Base-by-base conservation (phyloP, 2,113 vertebrate genomes). In the Caretta caretta region DNA sequence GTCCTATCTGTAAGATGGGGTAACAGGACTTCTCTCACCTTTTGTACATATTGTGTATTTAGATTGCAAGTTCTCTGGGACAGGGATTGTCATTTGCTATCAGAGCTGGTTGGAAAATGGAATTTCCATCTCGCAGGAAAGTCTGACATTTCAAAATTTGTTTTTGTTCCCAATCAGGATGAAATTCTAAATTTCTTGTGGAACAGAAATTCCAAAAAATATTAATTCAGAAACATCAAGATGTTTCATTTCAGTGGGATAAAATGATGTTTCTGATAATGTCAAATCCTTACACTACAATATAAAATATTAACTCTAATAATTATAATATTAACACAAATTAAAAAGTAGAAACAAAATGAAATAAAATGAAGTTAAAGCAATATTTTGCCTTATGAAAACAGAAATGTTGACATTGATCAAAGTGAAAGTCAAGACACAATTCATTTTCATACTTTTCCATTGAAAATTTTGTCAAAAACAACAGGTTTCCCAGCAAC, bases 391-490 rank as follows among this genome's bases (percentile, higher is more conserved):
- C 72, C 72, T 46, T 25, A 25, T 22, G 20, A 76, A 76, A 38
- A 76, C 20, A 76, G 11, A 46, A 76, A 42, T 35, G 78, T 69
- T 59, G 72, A 59, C 72, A 86, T 69, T 5, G 19, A 29, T 5
- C 76, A 88, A 78, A 93, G 8, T 27, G 49, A 14, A 65, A 62
- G 83, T 2, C 5, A 5, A 89, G 87, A 35, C 2, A 16, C 25
- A 31, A 91, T 91, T 75, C 93, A 84, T 86, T 96, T 78, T 84
- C 84, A 88, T 72, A 5, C 25, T 85, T 78, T 54, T 84, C 88
- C 81, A 88, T 54, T n/a, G 49, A 13, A 53, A 91, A 50, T 76
- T 79, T 65, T 14, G 53, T 16, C 49, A 13, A 76, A 96, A 83
- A 27, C 42, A 17, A 9, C 11, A 54, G 17, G 69, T 86, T 88